A percentile compares a stretch with the other conserved stretches of the same genome.
These are phyloP conservation scores for Campylomormyrus tamandua DNA, from an alignment of 2,113 vertebrate genomes.

Conservation along the genomic window DNA sequence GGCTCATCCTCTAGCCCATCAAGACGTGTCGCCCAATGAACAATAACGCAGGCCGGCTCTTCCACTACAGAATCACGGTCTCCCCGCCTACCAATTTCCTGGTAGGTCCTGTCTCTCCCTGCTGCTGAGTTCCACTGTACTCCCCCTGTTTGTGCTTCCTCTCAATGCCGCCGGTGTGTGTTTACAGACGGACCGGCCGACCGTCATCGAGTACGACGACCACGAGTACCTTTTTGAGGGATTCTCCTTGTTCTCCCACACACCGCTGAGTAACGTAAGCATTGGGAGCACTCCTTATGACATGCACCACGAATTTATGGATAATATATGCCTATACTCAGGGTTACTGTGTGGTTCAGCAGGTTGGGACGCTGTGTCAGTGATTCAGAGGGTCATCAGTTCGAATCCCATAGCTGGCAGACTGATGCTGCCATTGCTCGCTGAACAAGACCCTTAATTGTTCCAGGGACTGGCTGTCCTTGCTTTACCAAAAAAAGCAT, in stretches of 20 bases:
- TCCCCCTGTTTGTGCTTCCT: background rate
- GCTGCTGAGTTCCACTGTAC: background rate
- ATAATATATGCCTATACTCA: background rate
- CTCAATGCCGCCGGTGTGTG: background rate
- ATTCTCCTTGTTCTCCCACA: conserved; percentile 95
- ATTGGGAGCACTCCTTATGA: background rate
- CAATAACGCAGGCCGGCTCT: conserved; percentile 90
- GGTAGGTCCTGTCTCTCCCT: conserved; percentile 57
- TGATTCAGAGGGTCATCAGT: background rate
- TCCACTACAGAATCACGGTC: conserved; percentile 94
- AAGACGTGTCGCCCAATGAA: conserved; percentile 85
- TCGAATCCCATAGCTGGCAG: background rate
- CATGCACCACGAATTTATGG: background rate
- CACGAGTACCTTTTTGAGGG: conserved; percentile 98
- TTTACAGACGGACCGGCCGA: conserved; percentile 88
- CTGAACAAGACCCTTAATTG: background rate
- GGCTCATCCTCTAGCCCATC: conserved; percentile 61
- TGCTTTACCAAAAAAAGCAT: background rate
- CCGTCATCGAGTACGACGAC: conserved; percentile 95
- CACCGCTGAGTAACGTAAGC: conserved; percentile 84
- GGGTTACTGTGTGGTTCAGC: background rate
- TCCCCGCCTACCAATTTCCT: conserved; percentile 97
- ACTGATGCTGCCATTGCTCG: background rate
- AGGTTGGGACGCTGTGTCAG: background rate
- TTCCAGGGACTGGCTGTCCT: background rate